Conservation (phyloP, 1,140 invertebrate genomes). For the Hycleus cichorii region DNA sequence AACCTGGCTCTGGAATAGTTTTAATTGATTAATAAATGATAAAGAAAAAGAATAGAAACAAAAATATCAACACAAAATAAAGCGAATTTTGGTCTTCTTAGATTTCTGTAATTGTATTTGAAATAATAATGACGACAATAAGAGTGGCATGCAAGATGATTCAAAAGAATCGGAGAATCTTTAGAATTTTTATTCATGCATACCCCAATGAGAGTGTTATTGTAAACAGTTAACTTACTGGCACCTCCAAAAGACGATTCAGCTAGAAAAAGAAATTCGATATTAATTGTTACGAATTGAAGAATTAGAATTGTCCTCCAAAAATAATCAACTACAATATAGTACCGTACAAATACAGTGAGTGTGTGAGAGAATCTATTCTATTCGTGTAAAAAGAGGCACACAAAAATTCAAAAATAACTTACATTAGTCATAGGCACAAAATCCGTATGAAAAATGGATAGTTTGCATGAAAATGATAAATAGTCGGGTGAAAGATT, state of each 20-base stretch:
- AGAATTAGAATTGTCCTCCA: neutral
- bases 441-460: conserved; percentile 27
- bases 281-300: neutral
- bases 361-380: conserved; percentile 24
- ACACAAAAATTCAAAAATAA: conserved; percentile 30
- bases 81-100: no score
- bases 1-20: conserved; percentile 73
- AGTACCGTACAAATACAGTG: conserved; percentile 15
- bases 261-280: conserved; percentile 46
- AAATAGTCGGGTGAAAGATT: conserved; percentile 17
- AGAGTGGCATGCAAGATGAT: no score
- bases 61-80: neutral
- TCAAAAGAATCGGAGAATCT: no score
- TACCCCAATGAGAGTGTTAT: neutral
- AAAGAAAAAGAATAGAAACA: neutral
- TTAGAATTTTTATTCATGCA: no score
- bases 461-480: conserved; percentile 29
- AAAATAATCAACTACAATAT: conserved; percentile 1
- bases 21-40: neutral
- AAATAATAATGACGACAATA: neutral
- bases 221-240: conserved; percentile 59
- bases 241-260: conserved; percentile 77
- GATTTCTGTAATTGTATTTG: neutral
- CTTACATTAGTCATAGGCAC: conserved; percentile 34
- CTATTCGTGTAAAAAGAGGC: conserved; percentile 25